Evolutionary conservation across 2,797 vertebrate species (phyloP).

Genomic region (Sebastes steindachneri): DNA sequence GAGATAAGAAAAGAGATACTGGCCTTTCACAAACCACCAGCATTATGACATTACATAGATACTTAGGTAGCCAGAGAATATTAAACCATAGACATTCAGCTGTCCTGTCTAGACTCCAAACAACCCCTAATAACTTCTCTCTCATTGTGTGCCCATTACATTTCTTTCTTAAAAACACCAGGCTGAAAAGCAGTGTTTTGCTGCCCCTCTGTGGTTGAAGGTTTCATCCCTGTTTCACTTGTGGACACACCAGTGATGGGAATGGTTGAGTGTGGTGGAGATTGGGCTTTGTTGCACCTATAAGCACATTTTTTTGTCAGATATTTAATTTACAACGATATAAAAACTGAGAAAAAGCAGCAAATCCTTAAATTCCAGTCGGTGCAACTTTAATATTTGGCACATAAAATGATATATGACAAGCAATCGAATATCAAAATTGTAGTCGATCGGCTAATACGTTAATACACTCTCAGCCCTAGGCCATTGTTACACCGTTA

Average conservation of each 20-base stretch:
- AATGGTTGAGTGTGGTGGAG: background rate
- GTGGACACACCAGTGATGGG: background rate
- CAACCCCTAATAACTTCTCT: background rate
- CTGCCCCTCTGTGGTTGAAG: background rate
- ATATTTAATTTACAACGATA: background rate
- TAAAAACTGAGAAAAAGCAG: background rate
- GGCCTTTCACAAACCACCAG: slow-evolving; percentile 68
- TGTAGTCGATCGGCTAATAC: background rate
- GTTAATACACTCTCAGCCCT: background rate
- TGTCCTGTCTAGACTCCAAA: background rate
- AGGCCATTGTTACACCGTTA: too few species aligned
- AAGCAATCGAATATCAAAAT: background rate
- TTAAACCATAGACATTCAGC: background rate
- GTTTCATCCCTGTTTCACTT: background rate
- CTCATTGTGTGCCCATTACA: background rate
- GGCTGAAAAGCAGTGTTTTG: background rate
- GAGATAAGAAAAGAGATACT: background rate
- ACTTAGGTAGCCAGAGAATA: background rate
- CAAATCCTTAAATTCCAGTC: background rate
- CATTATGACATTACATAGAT: slow-evolving; percentile 20
- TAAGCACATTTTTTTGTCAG: background rate
- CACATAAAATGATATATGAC: background rate
- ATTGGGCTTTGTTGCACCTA: background rate
- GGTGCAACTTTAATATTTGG: background rate
- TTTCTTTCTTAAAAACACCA: background rate